Conservation (phyloP, 2,113 vertebrate genomes). For the Poeciliopsis occidentalis region DNA sequence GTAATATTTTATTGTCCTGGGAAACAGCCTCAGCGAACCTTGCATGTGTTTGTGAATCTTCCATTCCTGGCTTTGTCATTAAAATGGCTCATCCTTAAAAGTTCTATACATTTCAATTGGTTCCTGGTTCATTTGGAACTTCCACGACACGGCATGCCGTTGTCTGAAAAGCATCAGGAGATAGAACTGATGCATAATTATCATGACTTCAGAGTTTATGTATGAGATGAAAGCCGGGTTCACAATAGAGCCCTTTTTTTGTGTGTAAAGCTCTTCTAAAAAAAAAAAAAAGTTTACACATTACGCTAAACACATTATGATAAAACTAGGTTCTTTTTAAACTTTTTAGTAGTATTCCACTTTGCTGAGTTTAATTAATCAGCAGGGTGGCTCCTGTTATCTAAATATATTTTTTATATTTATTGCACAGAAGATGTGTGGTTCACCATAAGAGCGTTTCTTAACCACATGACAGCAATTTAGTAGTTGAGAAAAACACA, state of each 20-base stretch:
- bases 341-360: neutral
- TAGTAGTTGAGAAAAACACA: slow-evolving; percentile 1
- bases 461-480: slow-evolving; percentile 10
- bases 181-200: neutral
- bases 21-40: slow-evolving; percentile 43
- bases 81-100: slow-evolving; percentile 19
- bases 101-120: slow-evolving; percentile 1
- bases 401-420: slow-evolving; percentile 8
- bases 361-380: neutral
- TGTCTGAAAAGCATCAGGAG: neutral
- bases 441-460: slow-evolving; percentile 3
- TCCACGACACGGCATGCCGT: neutral
- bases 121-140: neutral
- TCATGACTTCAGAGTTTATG: neutral
- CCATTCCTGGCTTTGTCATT: slow-evolving; percentile 51
- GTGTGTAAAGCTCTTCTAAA: slow-evolving; percentile 15
- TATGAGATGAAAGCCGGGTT: neutral
- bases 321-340: neutral
- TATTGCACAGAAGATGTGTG: neutral
- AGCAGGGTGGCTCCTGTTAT: slow-evolving; percentile 5
- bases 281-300: neutral
- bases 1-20: slow-evolving; percentile 55
- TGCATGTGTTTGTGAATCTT: slow-evolving; percentile 52
- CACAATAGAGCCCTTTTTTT: slow-evolving; percentile 2
- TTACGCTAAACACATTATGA: too few relatives aligned